Evolutionary conservation across 2,797 vertebrate species (phyloP), one percentile per base, ranked within the genome.

Genomic region (Paguma larvata): DNA sequence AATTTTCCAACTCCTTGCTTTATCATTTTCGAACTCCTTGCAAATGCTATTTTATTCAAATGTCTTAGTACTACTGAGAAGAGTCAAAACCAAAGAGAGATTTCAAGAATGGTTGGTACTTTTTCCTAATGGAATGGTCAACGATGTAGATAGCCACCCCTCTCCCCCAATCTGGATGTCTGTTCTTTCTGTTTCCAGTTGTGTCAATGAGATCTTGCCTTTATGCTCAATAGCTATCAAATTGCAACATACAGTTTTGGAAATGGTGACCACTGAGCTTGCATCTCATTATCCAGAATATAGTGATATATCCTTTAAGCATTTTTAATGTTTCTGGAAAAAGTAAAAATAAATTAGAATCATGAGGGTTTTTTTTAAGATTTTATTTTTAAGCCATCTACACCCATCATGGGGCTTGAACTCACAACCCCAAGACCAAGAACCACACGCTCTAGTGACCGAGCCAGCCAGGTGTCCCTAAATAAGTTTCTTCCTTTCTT

Each of bases 41-140:
- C 30, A 96, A 89, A 89, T 77, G 15, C 70, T 83, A 96, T 89
- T 98, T 96, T 96, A 96, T 79, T 95, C 16, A 92, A 90, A 68
- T 82, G 4, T 83, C 14, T 3, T 82, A 93, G 89, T 48, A 92
- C 82, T 91, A 13, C 27, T 68, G n/a, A 34, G 48, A 65, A 88
- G 68, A 75, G 51, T 53, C 44, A 77, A 77, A 85, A 92, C 23
- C 73, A 53, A 96, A 72, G 32, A 73, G 2, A 95, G 3, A 63
- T 85, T 92, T 93, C 72, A 93, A 90, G 41, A 94, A 63, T 48
- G 27, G 51, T 89, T 83, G 63, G 38, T 30, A 94, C 56, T 94
- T 96, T 90, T 68, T 53, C 63, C 38, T 70, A 94, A 62, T 79
- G 63, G 48, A 88, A 48, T 87, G 75, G 80, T 70, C 23, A 27